Percentiles rank a stretch among this genome's conserved stretches.
phyloP scores from a whole-genome alignment of 2,888 invertebrate genomes.

The Brenthis hecate region DNA sequence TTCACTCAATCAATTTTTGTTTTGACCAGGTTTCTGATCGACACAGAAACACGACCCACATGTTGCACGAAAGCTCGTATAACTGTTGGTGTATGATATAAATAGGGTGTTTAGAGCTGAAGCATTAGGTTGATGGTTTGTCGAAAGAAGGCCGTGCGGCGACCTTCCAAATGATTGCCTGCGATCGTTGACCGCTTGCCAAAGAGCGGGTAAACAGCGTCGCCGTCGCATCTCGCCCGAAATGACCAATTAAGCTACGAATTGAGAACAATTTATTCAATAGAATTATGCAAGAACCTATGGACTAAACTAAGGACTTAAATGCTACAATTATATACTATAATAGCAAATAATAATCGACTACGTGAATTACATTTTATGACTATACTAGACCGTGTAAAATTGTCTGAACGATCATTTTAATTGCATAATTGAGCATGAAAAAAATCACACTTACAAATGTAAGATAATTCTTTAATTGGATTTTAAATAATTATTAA shows the following conservation, averaged over 20 bases:
- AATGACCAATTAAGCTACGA: slow-evolving; percentile 37
- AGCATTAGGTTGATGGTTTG: slow-evolving; percentile 61
- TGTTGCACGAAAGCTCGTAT: slow-evolving; percentile 75
- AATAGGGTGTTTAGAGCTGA: slow-evolving; percentile 69
- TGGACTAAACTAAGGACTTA: slow-evolving; percentile 9
- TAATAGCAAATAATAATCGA: slow-evolving; percentile 17
- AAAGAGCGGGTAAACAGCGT: slow-evolving; percentile 35
- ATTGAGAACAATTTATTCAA: slow-evolving; percentile 16
- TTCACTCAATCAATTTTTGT: slow-evolving; percentile 43
- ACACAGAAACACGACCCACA: slow-evolving; percentile 78
- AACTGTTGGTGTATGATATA: slow-evolving; percentile 76
- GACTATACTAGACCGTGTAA: slow-evolving; percentile 18
- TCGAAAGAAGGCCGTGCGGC: slow-evolving; percentile 78
- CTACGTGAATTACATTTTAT: slow-evolving; percentile 11
- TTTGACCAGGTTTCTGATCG: slow-evolving; percentile 63
- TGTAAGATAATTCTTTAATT: slow-evolving; percentile 15
- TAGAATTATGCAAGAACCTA: slow-evolving; percentile 5
- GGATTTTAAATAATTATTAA: slow-evolving; percentile 6
- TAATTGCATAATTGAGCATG: slow-evolving; percentile 28
- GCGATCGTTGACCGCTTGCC: slow-evolving; percentile 68
- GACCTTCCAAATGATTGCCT: slow-evolving; percentile 75
- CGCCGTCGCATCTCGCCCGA: slow-evolving; percentile 34
- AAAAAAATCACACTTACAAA: slow-evolving; percentile 32
- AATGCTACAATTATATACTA: slow-evolving; percentile 19
- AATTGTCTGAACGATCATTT: slow-evolving; percentile 23